Base-by-base conservation (phyloP, 2,888 invertebrate genomes). In the Coenonympha glycerion region DNA sequence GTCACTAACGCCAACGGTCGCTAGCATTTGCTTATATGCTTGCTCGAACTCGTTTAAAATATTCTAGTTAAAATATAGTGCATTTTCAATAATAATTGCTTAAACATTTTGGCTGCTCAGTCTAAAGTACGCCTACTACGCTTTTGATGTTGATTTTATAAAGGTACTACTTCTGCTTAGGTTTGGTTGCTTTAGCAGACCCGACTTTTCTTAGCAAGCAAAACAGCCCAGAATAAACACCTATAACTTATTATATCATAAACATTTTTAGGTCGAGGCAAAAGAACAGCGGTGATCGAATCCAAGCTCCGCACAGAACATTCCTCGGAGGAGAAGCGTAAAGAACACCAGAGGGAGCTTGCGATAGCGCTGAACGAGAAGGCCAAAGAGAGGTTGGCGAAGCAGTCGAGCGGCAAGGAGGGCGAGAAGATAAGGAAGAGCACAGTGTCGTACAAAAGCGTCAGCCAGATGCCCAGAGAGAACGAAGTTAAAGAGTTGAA, bases 291-390 rank as follows among this genome's bases (percentile, higher is more conserved):
- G 2, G 95, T 99, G 4, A 90, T 98, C 28, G 97, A 98, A 68
- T 95, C 94, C 3, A 97, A 98, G 78, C 89, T 98, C 6, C 90
- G 98, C 67, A 95, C 95, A 28, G 98, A 99, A 73, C 95, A 95
- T 62, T 97, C 97, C 8, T 94, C 97, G 0, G 99, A 99, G 75
- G 99, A 99, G 68, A 99, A 99, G 77, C 91, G 99, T 9, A 96
- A 97, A 63, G 93, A 95, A 68, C 98, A 99, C 87, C 99, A 99
- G 77, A 94, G 95, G 65, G 98, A 99, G 79, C 82, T 99, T 53
- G 97, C 97, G 0, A 91, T 92, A 51, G 91, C 92, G 54, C 84
- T 99, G 31, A 99, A 99, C 68, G 95, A 96, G 69, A 94, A 95
- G 55, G 99, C 99, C 0, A 93, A 94, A 63, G 96, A 96, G 66